Evolutionary conservation across 2,113 vertebrate species (phyloP).

Genomic region (Furnarius figulus): DNA sequence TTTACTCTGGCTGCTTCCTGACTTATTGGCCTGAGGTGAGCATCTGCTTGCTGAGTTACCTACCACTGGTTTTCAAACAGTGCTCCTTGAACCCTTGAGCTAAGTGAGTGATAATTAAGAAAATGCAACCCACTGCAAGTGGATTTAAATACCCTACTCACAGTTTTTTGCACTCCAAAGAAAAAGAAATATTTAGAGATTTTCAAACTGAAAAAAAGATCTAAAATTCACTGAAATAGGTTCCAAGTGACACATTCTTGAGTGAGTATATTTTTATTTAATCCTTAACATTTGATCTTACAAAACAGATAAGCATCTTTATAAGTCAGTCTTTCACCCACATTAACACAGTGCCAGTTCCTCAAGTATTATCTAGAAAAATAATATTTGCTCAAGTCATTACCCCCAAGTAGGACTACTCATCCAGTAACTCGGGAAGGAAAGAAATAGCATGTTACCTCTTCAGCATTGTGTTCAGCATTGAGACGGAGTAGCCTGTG

Average conservation of each 20-base stretch:
- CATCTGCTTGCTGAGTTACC: neutral
- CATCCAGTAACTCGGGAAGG: neutral
- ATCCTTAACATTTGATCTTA: neutral
- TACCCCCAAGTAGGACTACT: neutral
- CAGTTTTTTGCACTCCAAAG: neutral
- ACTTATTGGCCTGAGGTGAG: neutral
- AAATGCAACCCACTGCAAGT: neutral
- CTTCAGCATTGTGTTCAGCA: neutral
- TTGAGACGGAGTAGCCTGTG: fast-evolving
- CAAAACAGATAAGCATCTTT: neutral
- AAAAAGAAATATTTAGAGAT: neutral
- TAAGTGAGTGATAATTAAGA: neutral
- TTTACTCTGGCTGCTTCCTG: neutral
- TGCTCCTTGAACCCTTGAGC: neutral
- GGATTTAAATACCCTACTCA: neutral
- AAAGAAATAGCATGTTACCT: neutral
- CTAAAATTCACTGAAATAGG: neutral
- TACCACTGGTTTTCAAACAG: neutral
- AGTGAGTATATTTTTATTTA: neutral
- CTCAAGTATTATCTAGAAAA: neutral
- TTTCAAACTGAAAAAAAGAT: neutral
- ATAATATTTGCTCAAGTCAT: neutral
- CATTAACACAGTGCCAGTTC: neutral
- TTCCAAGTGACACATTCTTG: neutral
- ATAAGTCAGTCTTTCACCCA: neutral